Percentiles rank a stretch among this genome's conserved stretches.
Evolutionary conservation across 2,113 vertebrate genomes (phyloP).

Genomic region (Melanerpes aurifrons): DNA sequence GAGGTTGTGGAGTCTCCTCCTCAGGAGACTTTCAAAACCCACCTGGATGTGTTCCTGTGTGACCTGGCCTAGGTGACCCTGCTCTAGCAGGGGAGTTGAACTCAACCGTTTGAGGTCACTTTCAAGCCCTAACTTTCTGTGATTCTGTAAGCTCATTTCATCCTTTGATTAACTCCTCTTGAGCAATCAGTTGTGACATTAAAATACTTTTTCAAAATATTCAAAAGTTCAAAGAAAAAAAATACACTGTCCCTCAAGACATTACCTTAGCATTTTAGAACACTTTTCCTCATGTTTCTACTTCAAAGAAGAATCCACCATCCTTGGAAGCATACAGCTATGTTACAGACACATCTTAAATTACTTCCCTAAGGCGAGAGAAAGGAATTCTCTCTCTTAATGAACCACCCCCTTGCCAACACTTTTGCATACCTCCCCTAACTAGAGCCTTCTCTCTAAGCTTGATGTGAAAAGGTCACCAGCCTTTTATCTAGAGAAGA

Average conservation of each 20-base stretch:
- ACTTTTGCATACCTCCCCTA: constrained; percentile 32
- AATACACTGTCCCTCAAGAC: background rate
- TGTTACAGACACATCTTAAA: background rate
- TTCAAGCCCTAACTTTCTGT: too few species aligned
- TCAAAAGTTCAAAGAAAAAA: background rate
- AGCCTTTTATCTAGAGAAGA: constrained; percentile 45
- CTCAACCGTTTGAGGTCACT: too few species aligned
- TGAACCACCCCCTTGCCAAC: background rate
- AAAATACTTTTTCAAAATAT: background rate
- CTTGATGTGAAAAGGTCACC: constrained; percentile 48
- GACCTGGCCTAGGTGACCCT: too few species aligned
- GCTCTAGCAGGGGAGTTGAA: too few species aligned
- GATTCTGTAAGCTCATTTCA: background rate
- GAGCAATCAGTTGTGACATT: background rate
- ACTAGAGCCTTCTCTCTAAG: background rate
- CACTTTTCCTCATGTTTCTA: background rate
- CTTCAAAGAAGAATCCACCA: background rate
- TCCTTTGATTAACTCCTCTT: background rate
- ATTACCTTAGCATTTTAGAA: background rate
- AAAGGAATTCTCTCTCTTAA: background rate
- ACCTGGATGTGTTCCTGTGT: too few species aligned
- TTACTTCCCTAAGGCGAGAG: constrained; percentile 38
- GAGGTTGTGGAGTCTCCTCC: too few species aligned
- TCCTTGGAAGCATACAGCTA: background rate
- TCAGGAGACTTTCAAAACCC: too few species aligned